Percentiles rank a stretch among this genome's conserved stretches.
phyloP scores from a whole-genome alignment of 2,888 invertebrate genomes.

The Anorthoa munda region DNA sequence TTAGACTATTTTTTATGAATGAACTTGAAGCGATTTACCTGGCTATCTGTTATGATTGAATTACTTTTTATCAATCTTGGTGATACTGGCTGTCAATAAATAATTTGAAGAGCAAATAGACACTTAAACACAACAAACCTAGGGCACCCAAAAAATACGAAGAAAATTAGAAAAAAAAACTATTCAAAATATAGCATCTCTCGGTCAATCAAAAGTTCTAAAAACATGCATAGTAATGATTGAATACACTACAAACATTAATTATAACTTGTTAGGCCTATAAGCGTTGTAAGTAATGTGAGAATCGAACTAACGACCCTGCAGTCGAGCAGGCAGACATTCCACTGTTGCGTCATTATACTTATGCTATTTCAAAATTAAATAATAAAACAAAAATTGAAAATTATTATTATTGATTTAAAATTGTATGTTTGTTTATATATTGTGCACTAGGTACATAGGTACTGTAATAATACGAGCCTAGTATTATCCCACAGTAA shows the following conservation, averaged over 20 bases:
- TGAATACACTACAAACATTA: neutral
- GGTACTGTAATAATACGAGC: too few relatives aligned
- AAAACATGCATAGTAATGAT: neutral
- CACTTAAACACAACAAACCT: neutral
- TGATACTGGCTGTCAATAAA: neutral
- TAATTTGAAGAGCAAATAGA: neutral
- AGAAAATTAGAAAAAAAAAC: neutral
- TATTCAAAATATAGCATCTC: neutral
- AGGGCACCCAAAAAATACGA: neutral
- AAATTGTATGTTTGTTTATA: neutral
- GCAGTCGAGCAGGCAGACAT: conserved; percentile 1
- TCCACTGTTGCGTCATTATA: neutral
- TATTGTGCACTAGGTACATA: too few relatives aligned
- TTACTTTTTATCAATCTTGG: neutral
- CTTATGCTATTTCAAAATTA: neutral
- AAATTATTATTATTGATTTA: too few relatives aligned
- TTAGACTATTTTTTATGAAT: conserved; percentile 45
- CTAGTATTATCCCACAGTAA: too few relatives aligned
- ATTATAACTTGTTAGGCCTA: conserved; percentile 2
- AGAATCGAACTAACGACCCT: conserved; percentile 27
- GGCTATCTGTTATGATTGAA: neutral
- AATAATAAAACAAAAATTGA: neutral
- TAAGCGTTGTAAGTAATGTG: conserved; percentile 12
- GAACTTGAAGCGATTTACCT: conserved; percentile 29
- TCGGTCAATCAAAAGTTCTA: neutral